Evolutionary conservation across 1,140 invertebrate species (phyloP).

Genomic region (Phthorimaea operculella): DNA sequence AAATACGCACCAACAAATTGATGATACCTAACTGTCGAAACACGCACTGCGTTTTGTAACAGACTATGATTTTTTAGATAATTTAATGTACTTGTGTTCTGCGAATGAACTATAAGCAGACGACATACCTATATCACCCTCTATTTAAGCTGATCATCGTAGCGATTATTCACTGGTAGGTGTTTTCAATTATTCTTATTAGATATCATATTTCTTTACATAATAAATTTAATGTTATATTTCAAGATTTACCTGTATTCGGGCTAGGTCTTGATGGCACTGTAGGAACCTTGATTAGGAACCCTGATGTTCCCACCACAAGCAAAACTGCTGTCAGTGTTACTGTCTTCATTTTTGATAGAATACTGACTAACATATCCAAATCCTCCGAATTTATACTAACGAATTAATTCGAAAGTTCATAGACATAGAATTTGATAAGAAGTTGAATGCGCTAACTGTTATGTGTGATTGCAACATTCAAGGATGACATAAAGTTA

Average conservation of each 20-base stretch:
- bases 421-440: conserved; percentile 18
- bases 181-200: too few relatives aligned
- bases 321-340: conserved; percentile 24
- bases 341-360: conserved; percentile 39
- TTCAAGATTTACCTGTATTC: conserved; percentile 3
- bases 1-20: conserved; percentile 9
- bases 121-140: too few relatives aligned
- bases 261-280: conserved; percentile 13
- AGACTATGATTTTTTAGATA: too few relatives aligned
- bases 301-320: conserved; percentile 21
- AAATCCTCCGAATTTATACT: conserved; percentile 17
- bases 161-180: too few relatives aligned
- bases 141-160: too few relatives aligned
- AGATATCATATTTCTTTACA: too few relatives aligned
- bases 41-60: too few relatives aligned
- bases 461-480: background rate
- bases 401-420: conserved; percentile 20
- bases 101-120: too few relatives aligned
- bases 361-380: conserved; percentile 11
- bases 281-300: conserved; percentile 46
- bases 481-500: conserved; percentile 11
- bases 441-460: conserved; percentile 11
- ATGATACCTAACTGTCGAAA: too few relatives aligned
- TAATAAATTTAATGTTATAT: too few relatives aligned
- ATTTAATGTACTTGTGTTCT: too few relatives aligned